A percentile compares a stretch with the other conserved stretches of the same genome.
phyloP scores from a whole-genome alignment of 2,113 vertebrate genomes.

The Crotalus viridis region DNA sequence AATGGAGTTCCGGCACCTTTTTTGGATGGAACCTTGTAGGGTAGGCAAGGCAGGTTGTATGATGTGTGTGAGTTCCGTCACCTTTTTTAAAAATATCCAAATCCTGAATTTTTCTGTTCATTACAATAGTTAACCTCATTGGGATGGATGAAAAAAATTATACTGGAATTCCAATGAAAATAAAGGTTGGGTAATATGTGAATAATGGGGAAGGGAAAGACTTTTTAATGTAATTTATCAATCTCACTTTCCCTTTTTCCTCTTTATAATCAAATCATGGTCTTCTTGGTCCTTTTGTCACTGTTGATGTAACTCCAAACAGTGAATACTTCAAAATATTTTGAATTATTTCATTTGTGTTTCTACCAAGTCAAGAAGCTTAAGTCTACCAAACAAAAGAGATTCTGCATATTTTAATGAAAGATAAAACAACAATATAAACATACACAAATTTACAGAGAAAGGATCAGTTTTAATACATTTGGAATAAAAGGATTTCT shows the following conservation, averaged over 20 bases:
- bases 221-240: neutral
- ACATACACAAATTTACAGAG: constrained; percentile 87
- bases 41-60: too few species aligned
- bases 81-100: neutral
- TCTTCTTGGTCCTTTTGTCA: neutral
- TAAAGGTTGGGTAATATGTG: too few species aligned
- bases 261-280: neutral
- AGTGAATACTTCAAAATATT: constrained; percentile 23
- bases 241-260: too few species aligned
- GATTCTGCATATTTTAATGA: constrained; percentile 82
- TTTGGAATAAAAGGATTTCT: constrained; percentile 90
- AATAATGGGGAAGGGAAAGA: neutral
- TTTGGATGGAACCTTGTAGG: too few species aligned
- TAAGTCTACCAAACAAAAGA: constrained; percentile 69
- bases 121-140: neutral
- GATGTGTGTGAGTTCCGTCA: too few species aligned
- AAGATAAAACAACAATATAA: constrained; percentile 83
- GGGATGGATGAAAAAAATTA: neutral
- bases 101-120: neutral
- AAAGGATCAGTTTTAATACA: constrained; percentile 90
- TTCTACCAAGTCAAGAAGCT: constrained; percentile 43
- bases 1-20: too few species aligned
- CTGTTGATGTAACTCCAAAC: constrained; percentile 18
- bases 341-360: neutral
- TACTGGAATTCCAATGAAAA: neutral